Evolutionary conservation across 2,888 invertebrate genomes (phyloP).

Genomic region (Tetragonisca angustula): DNA sequence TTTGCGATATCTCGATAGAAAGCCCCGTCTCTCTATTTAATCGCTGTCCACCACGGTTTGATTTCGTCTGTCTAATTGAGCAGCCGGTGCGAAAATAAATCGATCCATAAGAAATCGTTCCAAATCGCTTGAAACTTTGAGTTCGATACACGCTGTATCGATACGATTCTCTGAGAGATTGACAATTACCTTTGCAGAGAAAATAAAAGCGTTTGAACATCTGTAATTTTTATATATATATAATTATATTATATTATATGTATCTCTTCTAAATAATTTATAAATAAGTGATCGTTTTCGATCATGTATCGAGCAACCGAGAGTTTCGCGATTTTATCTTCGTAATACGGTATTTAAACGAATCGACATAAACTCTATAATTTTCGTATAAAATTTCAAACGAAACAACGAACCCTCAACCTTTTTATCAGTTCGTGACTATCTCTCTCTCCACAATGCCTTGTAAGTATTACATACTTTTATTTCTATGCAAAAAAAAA

Average conservation of each 20-base stretch:
- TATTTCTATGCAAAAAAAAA: neutral
- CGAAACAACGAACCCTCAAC: neutral
- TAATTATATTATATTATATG: no score
- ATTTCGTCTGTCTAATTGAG: slow-evolving; percentile 49
- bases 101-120: neutral
- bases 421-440: neutral
- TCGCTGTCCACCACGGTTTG: slow-evolving; percentile 38
- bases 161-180: neutral
- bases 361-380: no score
- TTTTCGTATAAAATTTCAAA: no score
- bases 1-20: slow-evolving; percentile 42
- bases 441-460: neutral
- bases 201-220: neutral
- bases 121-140: neutral
- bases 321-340: no score
- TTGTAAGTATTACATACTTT: neutral
- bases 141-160: no score
- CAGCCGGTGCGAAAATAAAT: slow-evolving; percentile 1
- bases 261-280: no score
- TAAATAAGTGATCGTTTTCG: no score
- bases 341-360: no score
- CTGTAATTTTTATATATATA: no score
- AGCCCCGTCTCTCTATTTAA: slow-evolving; percentile 49
- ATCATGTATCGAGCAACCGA: no score
- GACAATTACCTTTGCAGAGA: no score